Conservation (phyloP, 2,888 invertebrate species). For the Hermaeophaga mercurialis region DNA sequence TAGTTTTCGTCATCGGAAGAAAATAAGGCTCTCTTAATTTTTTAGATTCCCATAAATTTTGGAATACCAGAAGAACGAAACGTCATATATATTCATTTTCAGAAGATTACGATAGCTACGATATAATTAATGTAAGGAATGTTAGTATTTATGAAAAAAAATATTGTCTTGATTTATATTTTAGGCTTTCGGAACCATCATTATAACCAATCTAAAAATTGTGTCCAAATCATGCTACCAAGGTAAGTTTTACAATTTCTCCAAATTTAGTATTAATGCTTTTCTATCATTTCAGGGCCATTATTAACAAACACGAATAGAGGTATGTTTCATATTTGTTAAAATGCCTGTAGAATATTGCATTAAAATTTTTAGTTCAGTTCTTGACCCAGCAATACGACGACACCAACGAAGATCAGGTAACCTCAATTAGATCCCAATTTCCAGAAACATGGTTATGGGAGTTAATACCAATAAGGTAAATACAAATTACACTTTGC, state of each 20-base stretch:
- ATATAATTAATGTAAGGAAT: conserved; percentile 51
- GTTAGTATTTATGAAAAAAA: not conserved
- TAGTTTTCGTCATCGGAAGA: too few relatives aligned
- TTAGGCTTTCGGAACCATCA: conserved; percentile 61
- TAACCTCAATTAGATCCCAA: conserved; percentile 54
- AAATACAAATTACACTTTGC: too few relatives aligned
- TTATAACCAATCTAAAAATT: conserved; percentile 62
- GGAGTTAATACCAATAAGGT: conserved; percentile 63
- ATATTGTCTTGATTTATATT: conserved; percentile 36
- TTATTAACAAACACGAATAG: conserved; percentile 13
- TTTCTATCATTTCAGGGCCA: conserved; percentile 12
- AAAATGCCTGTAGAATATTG: conserved; percentile 15
- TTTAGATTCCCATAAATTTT: conserved; percentile 3
- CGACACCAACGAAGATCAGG: conserved; percentile 42
- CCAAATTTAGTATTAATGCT: too few relatives aligned
- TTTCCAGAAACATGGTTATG: conserved; percentile 73
- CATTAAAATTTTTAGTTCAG: conserved; percentile 40
- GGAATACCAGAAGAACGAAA: conserved; percentile 36
- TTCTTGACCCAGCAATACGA: conserved; percentile 45
- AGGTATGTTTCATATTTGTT: conserved; percentile 22
- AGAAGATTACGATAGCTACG: conserved; percentile 51
- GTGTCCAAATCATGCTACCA: conserved; percentile 61
- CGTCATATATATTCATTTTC: conserved; percentile 46
- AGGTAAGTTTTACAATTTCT: conserved; percentile 44
- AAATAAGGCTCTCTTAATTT: too few relatives aligned